A percentile compares a stretch with the other conserved stretches of the same genome.
These are phyloP conservation scores for Accipiter virgatus DNA, from an alignment of 2,113 vertebrate species.

Conservation along the genomic window DNA sequence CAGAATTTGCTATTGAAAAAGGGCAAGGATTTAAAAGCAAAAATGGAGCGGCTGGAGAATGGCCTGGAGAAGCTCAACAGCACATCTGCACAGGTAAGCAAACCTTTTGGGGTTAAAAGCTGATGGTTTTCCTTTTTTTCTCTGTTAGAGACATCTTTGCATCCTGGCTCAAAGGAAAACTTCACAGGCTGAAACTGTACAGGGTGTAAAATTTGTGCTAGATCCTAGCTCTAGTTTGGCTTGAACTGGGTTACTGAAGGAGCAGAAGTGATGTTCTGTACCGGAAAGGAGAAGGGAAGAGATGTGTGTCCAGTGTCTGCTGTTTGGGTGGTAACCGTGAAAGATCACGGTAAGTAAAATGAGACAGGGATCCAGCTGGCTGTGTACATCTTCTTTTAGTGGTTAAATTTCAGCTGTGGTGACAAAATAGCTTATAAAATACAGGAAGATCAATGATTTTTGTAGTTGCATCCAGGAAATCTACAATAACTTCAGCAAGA, in stretches of 20 bases:
- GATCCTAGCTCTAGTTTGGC: background rate
- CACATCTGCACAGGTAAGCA: conserved; percentile 86
- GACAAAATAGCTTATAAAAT: background rate
- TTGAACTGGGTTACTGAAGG: background rate
- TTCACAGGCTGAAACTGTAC: background rate
- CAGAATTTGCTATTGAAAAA: conserved; percentile 81
- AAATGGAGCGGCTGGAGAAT: conserved; percentile 87
- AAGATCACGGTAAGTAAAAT: background rate
- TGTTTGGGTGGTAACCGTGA: background rate
- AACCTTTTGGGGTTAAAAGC: too few species aligned
- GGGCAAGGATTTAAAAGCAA: conserved; percentile 79
- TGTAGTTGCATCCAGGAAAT: background rate
- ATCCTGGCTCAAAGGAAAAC: background rate
- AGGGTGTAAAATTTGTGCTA: background rate
- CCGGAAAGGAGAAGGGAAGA: background rate
- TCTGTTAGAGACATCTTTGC: background rate
- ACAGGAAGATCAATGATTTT: background rate
- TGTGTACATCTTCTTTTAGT: background rate
- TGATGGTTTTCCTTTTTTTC: background rate
- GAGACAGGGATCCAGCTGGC: background rate
- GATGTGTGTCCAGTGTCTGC: background rate
- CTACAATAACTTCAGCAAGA: background rate
- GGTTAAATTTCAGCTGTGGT: background rate
- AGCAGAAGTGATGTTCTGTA: background rate
- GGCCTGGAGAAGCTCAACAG: conserved; percentile 91